Evolutionary conservation across 2,888 invertebrate genomes (phyloP), one percentile per base, ranked within the genome.

Genomic region (Poecilus cupreus): DNA sequence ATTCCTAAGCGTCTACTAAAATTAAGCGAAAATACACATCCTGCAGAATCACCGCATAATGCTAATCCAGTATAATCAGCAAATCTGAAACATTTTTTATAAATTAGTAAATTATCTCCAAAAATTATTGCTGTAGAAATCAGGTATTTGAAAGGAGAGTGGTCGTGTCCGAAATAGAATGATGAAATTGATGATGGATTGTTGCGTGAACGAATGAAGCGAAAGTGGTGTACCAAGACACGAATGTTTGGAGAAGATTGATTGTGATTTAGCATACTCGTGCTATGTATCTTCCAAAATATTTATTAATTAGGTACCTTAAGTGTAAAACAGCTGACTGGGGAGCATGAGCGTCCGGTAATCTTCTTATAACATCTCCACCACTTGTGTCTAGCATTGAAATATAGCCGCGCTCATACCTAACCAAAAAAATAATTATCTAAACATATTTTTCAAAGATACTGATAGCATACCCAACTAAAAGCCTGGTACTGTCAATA

Each of bases 1-100:
- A 97, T 95, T 11, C 97, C 98, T 85, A 98, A 91, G 10, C 96
- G 94, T 81, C 97, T 91, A 51, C 96, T 96, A 87, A 98, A 98
- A 85, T 94, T 96, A 43, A 98, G 90, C 84, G 97, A 95, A 93
- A 98, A 99, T 0, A 99, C 98, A 0, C 98, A 98, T 0, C 99
- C 99, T 1, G 98, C 88, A 11, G 89, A 89, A 84, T 99, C 98
- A 18, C 97, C 95, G 85, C 95, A 94, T 32, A 96, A 89, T 0
- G 96, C 96, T 82, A 96, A 88, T 24, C 94, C 93, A 3, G 94
- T 92, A 83, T 93, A 92, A 86, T 94, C 94, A 83, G 95, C 94
- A 46, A 70, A 81, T 43, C 81, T 80, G 24, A 20, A 70, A 68
- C 8, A 37, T 39, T 13, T 26, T 5, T n/a, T 46, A 8, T 46